Evolutionary conservation across 30 jellyfish, hydroid and myxozoan genomes (phyloP), one percentile per base, ranked within the genome.

Genomic region (Turritopsis dohrnii): DNA sequence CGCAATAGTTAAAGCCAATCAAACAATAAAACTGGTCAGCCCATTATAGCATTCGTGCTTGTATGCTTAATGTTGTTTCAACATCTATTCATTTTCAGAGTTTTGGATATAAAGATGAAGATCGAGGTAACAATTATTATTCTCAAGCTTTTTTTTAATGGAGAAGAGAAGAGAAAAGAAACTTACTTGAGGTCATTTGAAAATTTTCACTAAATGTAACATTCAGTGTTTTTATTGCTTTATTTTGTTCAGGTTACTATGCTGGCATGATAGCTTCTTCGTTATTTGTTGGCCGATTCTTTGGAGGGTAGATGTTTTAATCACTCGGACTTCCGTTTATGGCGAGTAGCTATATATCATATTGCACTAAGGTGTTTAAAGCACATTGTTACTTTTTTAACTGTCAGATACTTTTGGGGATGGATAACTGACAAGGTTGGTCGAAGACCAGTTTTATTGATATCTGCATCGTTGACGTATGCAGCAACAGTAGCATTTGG

Each of bases 321-420:
- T 8, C 77, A 69, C 77, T 69, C 8, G 22, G 19, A 41, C 13
- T 13, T 41, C 60, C 13, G 9, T 41, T 41, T 41, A 41, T 41
- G 13, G 60, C 60, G 13, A n/a, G n/a, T n/a, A n/a, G n/a, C n/a
- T n/a, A n/a, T n/a, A n/a, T n/a, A n/a, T n/a, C n/a, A n/a, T n/a
- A n/a, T n/a, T n/a, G n/a, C n/a, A n/a, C n/a, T n/a, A n/a, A n/a
- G n/a, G n/a, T n/a, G n/a, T n/a, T n/a, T n/a, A n/a, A n/a, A n/a
- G n/a, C n/a, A n/a, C n/a, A 65, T 27, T 52, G 7, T 54, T 21
- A 41, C 52, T 29, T 29, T 20, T 27, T 83, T 85, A n/a, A n/a
- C n/a, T n/a, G n/a, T 71, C 77, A 93, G 98, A 76, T 93, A 93
- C 80, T 93, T 93, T 71, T 93, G 98, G 98, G 98, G 98, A 0